Percentiles rank a stretch among this genome's conserved stretches.
Evolutionary conservation across 2,797 vertebrate species (phyloP).

Genomic region (Chromis chromis): DNA sequence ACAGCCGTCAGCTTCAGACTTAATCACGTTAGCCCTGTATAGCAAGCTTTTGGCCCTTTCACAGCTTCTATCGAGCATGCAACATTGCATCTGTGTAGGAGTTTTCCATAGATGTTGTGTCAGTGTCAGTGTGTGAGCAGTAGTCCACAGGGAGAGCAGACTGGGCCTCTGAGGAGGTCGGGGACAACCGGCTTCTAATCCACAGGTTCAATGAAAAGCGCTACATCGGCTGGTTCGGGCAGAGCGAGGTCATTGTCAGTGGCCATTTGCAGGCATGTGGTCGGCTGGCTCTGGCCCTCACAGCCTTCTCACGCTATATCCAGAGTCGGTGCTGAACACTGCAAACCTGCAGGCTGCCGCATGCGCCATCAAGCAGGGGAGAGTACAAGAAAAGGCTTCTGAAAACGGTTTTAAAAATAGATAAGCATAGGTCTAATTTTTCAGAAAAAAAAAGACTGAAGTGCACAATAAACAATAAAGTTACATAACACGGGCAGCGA

Average conservation of each 20-base stretch:
- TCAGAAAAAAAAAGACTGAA: background rate
- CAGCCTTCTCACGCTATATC: slow-evolving; percentile 30
- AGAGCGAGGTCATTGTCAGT: slow-evolving; percentile 57
- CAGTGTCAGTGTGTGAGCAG: slow-evolving; percentile 15
- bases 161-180: slow-evolving; percentile 58
- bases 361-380: background rate
- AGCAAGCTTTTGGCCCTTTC: background rate
- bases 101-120: slow-evolving; percentile 28
- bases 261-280: slow-evolving; percentile 26
- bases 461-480: background rate
- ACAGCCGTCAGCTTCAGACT: too few relatives aligned
- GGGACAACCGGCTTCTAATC: slow-evolving; percentile 68
- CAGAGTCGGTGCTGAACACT: slow-evolving; percentile 35
- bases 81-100: slow-evolving; percentile 1
- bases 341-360: slow-evolving; percentile 27
- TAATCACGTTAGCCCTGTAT: too few relatives aligned
- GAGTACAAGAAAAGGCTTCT: background rate
- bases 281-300: slow-evolving; percentile 19
- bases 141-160: slow-evolving; percentile 2
- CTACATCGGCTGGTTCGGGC: slow-evolving; percentile 63
- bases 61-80: background rate
- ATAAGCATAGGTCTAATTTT: background rate
- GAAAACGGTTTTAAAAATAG: background rate
- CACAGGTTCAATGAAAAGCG: slow-evolving; percentile 75
- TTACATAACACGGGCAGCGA: slow-evolving; percentile 9